Conservation (phyloP, 2,113 vertebrate species). For the Sprattus sprattus region DNA sequence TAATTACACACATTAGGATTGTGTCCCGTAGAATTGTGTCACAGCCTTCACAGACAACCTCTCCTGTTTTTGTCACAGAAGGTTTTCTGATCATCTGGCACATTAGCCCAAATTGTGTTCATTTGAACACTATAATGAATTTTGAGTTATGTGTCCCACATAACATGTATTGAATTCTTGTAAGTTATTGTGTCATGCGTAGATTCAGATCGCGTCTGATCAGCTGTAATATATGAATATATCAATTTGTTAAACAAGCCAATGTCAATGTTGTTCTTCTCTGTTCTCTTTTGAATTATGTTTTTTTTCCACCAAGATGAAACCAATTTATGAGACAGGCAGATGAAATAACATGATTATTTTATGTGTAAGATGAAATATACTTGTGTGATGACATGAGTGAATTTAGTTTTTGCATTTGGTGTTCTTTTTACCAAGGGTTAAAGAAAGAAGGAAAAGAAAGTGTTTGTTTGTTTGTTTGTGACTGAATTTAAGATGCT, state of each 20-base stretch:
- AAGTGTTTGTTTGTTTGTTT: not conserved
- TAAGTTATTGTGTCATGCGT: not conserved
- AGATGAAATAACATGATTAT: not conserved
- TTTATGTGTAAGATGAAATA: not conserved
- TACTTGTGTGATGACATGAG: not conserved
- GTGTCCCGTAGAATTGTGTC: not conserved
- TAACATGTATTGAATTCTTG: not conserved
- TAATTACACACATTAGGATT: not conserved
- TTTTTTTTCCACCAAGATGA: conserved; percentile 16
- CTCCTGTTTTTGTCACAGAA: not conserved
- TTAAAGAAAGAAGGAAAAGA: no score
- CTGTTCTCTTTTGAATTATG: conserved; percentile 2
- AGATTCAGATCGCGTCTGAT: not conserved
- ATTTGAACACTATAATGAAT: not conserved
- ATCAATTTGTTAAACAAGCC: not conserved
- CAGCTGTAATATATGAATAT: conserved; percentile 1
- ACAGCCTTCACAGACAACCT: not conserved
- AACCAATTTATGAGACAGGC: not conserved
- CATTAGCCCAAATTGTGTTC: not conserved
- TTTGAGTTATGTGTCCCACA: not conserved
- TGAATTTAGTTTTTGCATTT: not conserved
- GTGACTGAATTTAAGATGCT: not conserved
- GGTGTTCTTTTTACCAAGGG: not conserved
- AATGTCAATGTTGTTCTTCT: not conserved
- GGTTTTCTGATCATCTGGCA: not conserved